Base-by-base conservation (phyloP, 2,797 vertebrate genomes). In the Mallotus villosus region DNA sequence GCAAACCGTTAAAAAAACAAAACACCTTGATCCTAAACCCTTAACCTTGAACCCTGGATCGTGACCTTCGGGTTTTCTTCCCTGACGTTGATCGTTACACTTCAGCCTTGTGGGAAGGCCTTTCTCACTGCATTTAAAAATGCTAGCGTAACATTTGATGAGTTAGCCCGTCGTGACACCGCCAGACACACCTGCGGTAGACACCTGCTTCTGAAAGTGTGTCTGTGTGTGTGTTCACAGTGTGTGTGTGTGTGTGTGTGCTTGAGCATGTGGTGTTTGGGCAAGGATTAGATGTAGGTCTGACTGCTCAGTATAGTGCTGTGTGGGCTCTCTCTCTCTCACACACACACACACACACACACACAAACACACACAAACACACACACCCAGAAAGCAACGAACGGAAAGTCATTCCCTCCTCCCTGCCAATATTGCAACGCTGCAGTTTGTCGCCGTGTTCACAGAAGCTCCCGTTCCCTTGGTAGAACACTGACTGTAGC, bases 151-250 rank as follows among this genome's bases (percentile, higher is more conserved):
- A 46, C 9, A 46, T 46, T 14, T 46, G 37, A 12, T 12, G 63
- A 74, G 59, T 74, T 68, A 75, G 72, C 78, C 70, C 74, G 53
- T 72, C 71, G 67, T 79, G 76, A 71, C 76, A 78, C 71, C 66
- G 74, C 70, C 53, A 59, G 76, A 70, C 70, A 69, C 71, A 53
- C 71, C 73, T 65, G 19, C 12, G 4, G 5, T 34, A 24, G 29
- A 32, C 12, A 37, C 27, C 8, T 65, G 70, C 61, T 64, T 14
- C 5, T 65, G 21, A 46, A 16, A 16, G n/a, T 16, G n/a, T 46
- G 41, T 66, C 8, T 32, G 24, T n/a, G 51, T 62, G 51, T 62
- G 25, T 62, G 16, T 62, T 9, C 19, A 46, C 41, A 46, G 7
- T 63, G 8, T 62, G 16, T 62, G 27, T 62, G 12, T 61, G 25